Evolutionary conservation across 1,140 invertebrate genomes (phyloP).

Genomic region (Pogonomyrmex barbatus): DNA sequence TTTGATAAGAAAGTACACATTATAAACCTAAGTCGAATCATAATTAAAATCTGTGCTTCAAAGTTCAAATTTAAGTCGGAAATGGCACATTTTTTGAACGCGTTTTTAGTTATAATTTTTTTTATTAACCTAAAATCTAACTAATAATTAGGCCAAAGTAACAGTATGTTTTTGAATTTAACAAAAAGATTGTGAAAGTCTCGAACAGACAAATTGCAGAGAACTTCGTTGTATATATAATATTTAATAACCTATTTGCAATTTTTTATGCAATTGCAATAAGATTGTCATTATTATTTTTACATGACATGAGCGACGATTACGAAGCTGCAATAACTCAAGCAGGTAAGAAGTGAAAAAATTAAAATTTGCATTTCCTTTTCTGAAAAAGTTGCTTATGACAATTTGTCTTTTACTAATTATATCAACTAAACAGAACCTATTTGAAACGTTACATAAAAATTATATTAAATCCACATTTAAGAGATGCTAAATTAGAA

Average conservation of each 20-base stretch:
- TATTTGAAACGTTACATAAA: neutral
- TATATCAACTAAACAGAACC: neutral
- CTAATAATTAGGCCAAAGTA: neutral
- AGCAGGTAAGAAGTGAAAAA: slow-evolving; percentile 68
- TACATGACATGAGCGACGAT: slow-evolving; percentile 65
- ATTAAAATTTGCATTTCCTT: neutral
- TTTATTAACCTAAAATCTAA: neutral
- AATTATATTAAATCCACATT: neutral
- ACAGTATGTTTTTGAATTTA: neutral
- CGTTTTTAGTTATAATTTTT: neutral
- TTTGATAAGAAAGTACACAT: neutral
- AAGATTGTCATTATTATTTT: slow-evolving; percentile 25
- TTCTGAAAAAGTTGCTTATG: neutral
- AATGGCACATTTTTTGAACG: neutral
- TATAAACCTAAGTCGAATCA: neutral
- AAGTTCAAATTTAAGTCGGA: slow-evolving; percentile 6
- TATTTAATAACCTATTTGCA: slow-evolving; percentile 4
- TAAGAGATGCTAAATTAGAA: neutral
- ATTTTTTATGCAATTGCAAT: neutral
- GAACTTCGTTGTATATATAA: neutral
- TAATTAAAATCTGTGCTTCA: neutral
- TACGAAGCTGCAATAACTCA: slow-evolving; percentile 70
- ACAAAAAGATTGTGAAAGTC: neutral
- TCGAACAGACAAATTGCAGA: neutral
- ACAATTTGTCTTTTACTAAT: neutral